Evolutionary conservation across 2,888 invertebrate species (phyloP).

Genomic region (Lasius fuliginosus): DNA sequence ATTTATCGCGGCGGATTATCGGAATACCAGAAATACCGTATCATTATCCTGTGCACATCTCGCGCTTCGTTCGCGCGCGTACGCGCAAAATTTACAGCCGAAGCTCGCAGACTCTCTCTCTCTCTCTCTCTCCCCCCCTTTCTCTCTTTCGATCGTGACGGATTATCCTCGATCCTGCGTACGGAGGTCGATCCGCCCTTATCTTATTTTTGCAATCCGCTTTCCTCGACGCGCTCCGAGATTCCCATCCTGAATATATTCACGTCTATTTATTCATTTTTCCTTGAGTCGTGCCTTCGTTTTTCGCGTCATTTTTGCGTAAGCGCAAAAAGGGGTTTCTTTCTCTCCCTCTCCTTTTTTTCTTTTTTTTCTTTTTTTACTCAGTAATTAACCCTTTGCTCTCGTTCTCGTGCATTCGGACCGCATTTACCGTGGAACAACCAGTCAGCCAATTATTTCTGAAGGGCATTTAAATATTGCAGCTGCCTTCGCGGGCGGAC

Average conservation of each 20-base stretch:
- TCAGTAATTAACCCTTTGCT: conserved; percentile 43
- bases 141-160: conserved; percentile 62
- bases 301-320: conserved; percentile 20
- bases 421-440: conserved; percentile 58
- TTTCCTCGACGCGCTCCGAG: background rate
- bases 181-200: conserved; percentile 20
- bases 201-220: conserved; percentile 28
- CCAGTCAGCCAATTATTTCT: conserved; percentile 68
- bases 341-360: background rate
- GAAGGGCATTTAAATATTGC: conserved; percentile 64
- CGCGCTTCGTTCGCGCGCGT: conserved; percentile 62
- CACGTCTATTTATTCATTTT: conserved; percentile 19
- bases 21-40: conserved; percentile 86
- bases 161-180: conserved; percentile 46
- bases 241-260: background rate
- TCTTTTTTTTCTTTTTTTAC: conserved; percentile 21
- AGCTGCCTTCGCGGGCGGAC: conserved; percentile 38
- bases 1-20: conserved; percentile 86
- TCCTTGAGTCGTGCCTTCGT: conserved; percentile 4
- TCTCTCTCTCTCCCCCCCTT: background rate
- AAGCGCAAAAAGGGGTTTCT: background rate
- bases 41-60: conserved; percentile 82
- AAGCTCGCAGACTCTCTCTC: conserved; percentile 37
- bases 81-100: conserved; percentile 70
- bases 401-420: conserved; percentile 46